These are phyloP conservation scores for Glyphotaelius pellucidus DNA, from an alignment of 2,888 invertebrate species.

Conservation along the genomic window DNA sequence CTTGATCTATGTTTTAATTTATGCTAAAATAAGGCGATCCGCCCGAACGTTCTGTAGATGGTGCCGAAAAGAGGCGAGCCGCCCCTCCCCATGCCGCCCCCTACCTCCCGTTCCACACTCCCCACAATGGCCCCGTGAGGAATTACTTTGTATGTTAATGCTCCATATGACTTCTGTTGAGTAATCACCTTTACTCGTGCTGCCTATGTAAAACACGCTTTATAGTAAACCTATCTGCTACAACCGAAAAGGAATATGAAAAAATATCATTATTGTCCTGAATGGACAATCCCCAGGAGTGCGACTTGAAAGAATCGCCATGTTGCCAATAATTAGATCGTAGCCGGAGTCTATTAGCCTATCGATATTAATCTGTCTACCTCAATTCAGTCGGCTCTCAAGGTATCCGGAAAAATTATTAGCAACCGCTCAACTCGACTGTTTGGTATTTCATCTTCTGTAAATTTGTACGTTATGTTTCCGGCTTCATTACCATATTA, in stretches of 20 bases:
- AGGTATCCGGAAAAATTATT: no score
- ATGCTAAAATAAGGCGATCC: constrained; percentile 62
- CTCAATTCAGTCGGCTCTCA: no score
- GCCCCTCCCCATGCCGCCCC: constrained; percentile 57
- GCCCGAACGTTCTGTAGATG: constrained; percentile 61
- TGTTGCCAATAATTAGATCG: not conserved
- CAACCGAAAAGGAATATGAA: not conserved
- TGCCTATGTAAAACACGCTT: constrained; percentile 23
- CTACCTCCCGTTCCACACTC: constrained; percentile 54
- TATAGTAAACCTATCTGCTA: not conserved
- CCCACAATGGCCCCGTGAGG: constrained; percentile 57
- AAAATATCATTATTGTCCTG: not conserved
- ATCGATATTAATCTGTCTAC: no score
- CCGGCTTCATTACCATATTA: no score
- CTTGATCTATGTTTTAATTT: constrained; percentile 57
- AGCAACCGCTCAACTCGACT: no score
- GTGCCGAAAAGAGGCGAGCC: constrained; percentile 64
- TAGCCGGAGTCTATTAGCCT: no score
- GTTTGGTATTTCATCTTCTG: no score
- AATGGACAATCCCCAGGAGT: not conserved
- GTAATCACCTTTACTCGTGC: constrained; percentile 51
- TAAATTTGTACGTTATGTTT: no score
- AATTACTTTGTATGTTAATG: constrained; percentile 61
- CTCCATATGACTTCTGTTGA: constrained; percentile 58
- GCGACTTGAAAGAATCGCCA: not conserved